Percentiles rank a stretch among this genome's conserved stretches.
Evolutionary conservation across 1,140 invertebrate genomes (phyloP).

Genomic region (Lycorma delicatula): DNA sequence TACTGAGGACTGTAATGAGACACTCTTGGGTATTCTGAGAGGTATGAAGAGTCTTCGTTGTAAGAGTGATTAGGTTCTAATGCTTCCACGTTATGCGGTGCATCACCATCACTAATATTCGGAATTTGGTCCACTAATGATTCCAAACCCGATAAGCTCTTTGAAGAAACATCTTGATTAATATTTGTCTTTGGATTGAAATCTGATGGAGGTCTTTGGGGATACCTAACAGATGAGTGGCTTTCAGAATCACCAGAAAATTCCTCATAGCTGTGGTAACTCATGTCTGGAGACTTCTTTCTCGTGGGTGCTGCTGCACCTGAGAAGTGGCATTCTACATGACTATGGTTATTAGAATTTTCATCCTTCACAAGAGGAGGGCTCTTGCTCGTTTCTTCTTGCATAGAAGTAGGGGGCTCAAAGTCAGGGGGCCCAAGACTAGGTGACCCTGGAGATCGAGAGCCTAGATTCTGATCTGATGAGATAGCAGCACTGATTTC

Average conservation of each 20-base stretch:
- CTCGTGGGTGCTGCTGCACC: slow-evolving; percentile 40
- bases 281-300: slow-evolving; percentile 23
- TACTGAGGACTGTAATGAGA: slow-evolving; percentile 26
- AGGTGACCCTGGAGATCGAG: slow-evolving; percentile 53
- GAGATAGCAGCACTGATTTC: slow-evolving; percentile 70
- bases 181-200: slow-evolving; percentile 20
- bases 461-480: slow-evolving; percentile 51
- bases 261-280: slow-evolving; percentile 33
- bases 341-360: slow-evolving; percentile 23
- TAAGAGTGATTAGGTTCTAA: slow-evolving; percentile 17
- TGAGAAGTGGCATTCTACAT: slow-evolving; percentile 44
- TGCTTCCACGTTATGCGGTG: slow-evolving; percentile 24
- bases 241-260: slow-evolving; percentile 30
- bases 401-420: slow-evolving; percentile 57
- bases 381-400: slow-evolving; percentile 40
- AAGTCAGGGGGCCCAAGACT: slow-evolving; percentile 63
- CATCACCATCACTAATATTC: slow-evolving; percentile 62
- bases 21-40: slow-evolving; percentile 29
- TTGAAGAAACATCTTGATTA: slow-evolving; percentile 67
- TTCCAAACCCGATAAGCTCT: slow-evolving; percentile 80
- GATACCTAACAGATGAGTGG: slow-evolving; percentile 26
- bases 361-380: slow-evolving; percentile 24
- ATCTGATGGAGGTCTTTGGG: slow-evolving; percentile 24
- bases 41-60: slow-evolving; percentile 30
- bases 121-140: slow-evolving; percentile 87